Conservation (phyloP, 2,113 vertebrate genomes). For the Scomber scombrus region DNA sequence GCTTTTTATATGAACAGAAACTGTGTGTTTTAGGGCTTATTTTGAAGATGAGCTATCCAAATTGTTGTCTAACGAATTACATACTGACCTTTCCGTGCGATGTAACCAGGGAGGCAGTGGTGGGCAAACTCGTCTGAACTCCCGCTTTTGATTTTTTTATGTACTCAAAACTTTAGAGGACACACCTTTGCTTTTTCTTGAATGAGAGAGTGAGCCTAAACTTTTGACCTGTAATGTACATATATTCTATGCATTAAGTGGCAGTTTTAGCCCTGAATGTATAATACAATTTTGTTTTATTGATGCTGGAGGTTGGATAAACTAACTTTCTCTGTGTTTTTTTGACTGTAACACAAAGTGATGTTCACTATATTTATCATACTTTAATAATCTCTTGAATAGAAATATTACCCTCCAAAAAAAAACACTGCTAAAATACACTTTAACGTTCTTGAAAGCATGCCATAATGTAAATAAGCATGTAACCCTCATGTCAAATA, state of each 20-base stretch:
- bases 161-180: neutral
- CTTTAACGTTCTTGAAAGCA: slow-evolving; percentile 9
- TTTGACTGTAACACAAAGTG: slow-evolving; percentile 36
- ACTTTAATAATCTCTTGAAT: slow-evolving; percentile 7
- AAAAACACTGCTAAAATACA: neutral
- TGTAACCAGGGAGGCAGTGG: neutral
- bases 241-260: neutral
- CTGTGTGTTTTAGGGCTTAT: slow-evolving; percentile 5
- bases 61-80: slow-evolving; percentile 34
- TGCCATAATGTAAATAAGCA: neutral
- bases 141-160: neutral
- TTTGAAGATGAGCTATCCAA: slow-evolving; percentile 43
- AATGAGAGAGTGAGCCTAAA: too few species aligned
- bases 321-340: slow-evolving; percentile 18
- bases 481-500: slow-evolving; percentile 6
- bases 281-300: slow-evolving; percentile 35
- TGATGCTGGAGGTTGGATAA: slow-evolving; percentile 35
- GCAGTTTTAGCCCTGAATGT: slow-evolving; percentile 14
- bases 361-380: slow-evolving; percentile 22
- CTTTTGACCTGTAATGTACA: too few species aligned
- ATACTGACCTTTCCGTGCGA: slow-evolving; percentile 47
- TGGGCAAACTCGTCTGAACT: slow-evolving; percentile 4
- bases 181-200: too few species aligned
- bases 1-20: slow-evolving; percentile 36
- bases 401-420: neutral